Evolutionary conservation across 2,113 vertebrate species (phyloP).

Genomic region (Protomyctophum bolini): DNA sequence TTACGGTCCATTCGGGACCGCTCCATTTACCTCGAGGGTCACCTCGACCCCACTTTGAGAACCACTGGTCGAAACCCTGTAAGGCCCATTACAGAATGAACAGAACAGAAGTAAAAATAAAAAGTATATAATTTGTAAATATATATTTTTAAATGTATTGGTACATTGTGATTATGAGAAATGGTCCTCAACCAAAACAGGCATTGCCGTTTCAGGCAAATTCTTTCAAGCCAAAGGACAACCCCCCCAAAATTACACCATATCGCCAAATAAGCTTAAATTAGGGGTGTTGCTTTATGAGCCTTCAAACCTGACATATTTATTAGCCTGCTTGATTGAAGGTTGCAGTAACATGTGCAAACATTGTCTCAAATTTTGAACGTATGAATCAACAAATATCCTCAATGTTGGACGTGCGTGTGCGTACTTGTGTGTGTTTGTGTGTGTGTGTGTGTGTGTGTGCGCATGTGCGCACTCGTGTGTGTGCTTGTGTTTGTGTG

Average conservation of each 20-base stretch:
- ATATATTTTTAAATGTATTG: neutral
- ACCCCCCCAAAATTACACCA: slow-evolving; percentile 12
- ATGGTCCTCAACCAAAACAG: slow-evolving; percentile 3
- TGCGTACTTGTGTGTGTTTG: neutral
- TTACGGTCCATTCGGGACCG: too few species aligned
- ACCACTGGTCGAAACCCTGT: too few species aligned
- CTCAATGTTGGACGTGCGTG: neutral
- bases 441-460: neutral
- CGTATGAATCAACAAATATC: slow-evolving; percentile 20
- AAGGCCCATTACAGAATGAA: too few species aligned
- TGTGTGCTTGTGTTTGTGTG: too few species aligned
- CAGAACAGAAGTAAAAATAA: too few species aligned
- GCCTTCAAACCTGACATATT: slow-evolving; percentile 62
- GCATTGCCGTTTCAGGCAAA: slow-evolving; percentile 10
- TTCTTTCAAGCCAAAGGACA: slow-evolving; percentile 32
- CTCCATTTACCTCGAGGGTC: too few species aligned
- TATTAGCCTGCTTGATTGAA: slow-evolving; percentile 55
- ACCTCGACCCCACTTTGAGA: too few species aligned
- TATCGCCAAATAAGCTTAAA: slow-evolving; percentile 40
- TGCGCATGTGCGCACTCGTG: neutral
- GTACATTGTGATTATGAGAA: slow-evolving; percentile 6
- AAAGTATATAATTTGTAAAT: neutral
- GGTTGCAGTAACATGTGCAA: slow-evolving; percentile 43
- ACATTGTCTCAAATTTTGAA: slow-evolving; percentile 30
- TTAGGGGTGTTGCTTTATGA: slow-evolving; percentile 62